Conservation (phyloP, 2,888 invertebrate species). For the Pristionchus fissidentatus region DNA sequence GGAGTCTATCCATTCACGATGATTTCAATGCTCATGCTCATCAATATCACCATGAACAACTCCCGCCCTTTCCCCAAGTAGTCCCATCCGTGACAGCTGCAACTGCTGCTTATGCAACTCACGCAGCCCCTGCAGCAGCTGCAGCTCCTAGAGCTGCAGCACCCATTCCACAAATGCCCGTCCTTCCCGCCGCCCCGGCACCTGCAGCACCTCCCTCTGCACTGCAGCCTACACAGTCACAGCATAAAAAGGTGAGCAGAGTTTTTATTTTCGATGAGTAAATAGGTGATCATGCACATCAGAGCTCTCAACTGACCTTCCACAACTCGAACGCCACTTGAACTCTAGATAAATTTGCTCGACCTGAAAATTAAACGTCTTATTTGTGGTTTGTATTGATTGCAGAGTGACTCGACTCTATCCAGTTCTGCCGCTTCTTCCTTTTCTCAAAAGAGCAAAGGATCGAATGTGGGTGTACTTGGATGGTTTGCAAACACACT, state of each 20-base stretch:
- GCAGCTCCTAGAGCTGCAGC: not conserved
- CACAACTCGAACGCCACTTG: too few relatives aligned
- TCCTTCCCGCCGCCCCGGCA: not conserved
- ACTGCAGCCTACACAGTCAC: not conserved
- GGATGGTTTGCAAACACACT: conserved; percentile 50
- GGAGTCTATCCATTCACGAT: not conserved
- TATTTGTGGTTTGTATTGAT: not conserved
- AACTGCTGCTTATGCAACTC: not conserved
- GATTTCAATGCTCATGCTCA: not conserved
- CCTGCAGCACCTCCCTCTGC: not conserved
- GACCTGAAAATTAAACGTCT: too few relatives aligned
- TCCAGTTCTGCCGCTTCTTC: not conserved
- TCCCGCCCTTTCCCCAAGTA: not conserved
- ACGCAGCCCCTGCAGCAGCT: not conserved
- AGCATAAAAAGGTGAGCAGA: too few relatives aligned
- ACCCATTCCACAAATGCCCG: conserved; percentile 7
- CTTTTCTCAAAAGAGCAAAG: not conserved
- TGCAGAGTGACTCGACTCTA: not conserved
- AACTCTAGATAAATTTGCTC: too few relatives aligned
- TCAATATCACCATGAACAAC: conserved; percentile 33
- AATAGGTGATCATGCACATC: too few relatives aligned
- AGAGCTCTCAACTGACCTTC: too few relatives aligned
- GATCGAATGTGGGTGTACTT: conserved; percentile 46
- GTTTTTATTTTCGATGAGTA: too few relatives aligned
- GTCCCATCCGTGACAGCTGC: too few relatives aligned